Conservation (phyloP, 2,888 invertebrate genomes). For the Zygaena filipendulae region DNA sequence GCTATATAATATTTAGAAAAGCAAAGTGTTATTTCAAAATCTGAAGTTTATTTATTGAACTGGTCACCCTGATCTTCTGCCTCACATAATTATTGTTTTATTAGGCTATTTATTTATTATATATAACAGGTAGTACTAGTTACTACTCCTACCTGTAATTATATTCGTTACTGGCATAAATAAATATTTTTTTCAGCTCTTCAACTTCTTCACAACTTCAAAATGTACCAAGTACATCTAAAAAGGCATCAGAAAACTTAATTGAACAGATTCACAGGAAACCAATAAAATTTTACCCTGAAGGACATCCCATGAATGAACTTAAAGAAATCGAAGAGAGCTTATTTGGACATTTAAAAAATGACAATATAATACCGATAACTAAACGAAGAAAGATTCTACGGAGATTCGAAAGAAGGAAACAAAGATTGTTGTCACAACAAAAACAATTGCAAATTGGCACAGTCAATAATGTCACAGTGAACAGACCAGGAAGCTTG, state of each 20-base stretch:
- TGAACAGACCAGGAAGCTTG: slow-evolving; percentile 32
- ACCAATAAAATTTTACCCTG: slow-evolving; percentile 34
- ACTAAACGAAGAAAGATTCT: slow-evolving; percentile 56
- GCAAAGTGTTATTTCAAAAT: too few species aligned
- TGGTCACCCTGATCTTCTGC: too few species aligned
- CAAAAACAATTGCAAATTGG: slow-evolving; percentile 26
- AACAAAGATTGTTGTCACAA: slow-evolving; percentile 31
- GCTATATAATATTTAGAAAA: too few species aligned
- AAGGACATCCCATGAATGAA: slow-evolving; percentile 64
- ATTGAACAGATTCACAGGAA: slow-evolving; percentile 23
- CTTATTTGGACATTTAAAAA: slow-evolving; percentile 51
- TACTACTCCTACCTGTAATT: too few species aligned
- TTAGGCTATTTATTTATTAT: too few species aligned
- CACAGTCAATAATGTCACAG: slow-evolving; percentile 15
- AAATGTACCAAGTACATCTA: slow-evolving; percentile 26
- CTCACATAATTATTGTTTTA: too few species aligned
- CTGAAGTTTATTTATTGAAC: too few species aligned
- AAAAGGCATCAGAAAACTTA: slow-evolving; percentile 21
- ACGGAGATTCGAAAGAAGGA: slow-evolving; percentile 50
- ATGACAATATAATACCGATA: slow-evolving; percentile 39
- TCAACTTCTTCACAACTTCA: slow-evolving; percentile 17
- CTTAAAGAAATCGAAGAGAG: slow-evolving; percentile 57
- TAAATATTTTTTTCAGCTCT: slow-evolving; percentile 22
- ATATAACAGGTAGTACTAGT: too few species aligned
- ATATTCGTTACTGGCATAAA: neutral